A percentile compares a stretch with the other conserved stretches of the same genome.
These are phyloP conservation scores for Agrochola circellaris DNA, from an alignment of 2,888 invertebrate genomes.

Conservation along the genomic window DNA sequence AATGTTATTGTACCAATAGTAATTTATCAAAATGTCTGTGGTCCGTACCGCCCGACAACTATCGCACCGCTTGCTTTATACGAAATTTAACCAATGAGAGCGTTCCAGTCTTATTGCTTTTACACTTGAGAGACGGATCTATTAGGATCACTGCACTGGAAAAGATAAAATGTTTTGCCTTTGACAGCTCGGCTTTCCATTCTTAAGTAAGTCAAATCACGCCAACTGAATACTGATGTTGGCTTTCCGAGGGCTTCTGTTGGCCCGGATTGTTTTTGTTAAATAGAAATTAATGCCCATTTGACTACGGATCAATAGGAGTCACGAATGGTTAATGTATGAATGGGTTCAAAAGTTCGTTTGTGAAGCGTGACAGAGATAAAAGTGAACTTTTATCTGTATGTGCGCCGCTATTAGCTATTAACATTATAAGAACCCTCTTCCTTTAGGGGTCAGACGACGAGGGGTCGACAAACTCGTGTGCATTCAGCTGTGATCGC, in stretches of 20 bases:
- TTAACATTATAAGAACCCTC: constrained; percentile 85
- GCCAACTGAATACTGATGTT: constrained; percentile 75
- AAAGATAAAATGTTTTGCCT: constrained; percentile 77
- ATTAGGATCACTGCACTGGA: constrained; percentile 75
- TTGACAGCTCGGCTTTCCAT: constrained; percentile 75
- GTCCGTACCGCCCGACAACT: constrained; percentile 73
- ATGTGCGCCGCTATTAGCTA: constrained; percentile 79
- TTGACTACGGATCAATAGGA: constrained; percentile 58
- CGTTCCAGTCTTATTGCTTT: constrained; percentile 77
- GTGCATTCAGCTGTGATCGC: constrained; percentile 80
- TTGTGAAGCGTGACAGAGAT: constrained; percentile 84
- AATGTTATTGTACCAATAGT: constrained; percentile 85
- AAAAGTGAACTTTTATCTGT: constrained; percentile 81
- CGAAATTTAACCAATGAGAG: constrained; percentile 77
- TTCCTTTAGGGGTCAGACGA: constrained; percentile 84
- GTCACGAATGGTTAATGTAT: constrained; percentile 63
- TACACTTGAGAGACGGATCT: constrained; percentile 79
- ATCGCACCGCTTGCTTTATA: constrained; percentile 71
- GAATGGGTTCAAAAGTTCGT: constrained; percentile 72
- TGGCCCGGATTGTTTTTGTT: constrained; percentile 69
- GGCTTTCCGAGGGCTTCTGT: constrained; percentile 69
- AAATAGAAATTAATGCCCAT: constrained; percentile 69
- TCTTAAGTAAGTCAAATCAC: constrained; percentile 68
- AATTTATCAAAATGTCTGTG: constrained; percentile 87
- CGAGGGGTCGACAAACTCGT: constrained; percentile 84